These are phyloP conservation scores for Eidolon helvum DNA, from an alignment of 2,113 vertebrate species.

Conservation along the genomic window DNA sequence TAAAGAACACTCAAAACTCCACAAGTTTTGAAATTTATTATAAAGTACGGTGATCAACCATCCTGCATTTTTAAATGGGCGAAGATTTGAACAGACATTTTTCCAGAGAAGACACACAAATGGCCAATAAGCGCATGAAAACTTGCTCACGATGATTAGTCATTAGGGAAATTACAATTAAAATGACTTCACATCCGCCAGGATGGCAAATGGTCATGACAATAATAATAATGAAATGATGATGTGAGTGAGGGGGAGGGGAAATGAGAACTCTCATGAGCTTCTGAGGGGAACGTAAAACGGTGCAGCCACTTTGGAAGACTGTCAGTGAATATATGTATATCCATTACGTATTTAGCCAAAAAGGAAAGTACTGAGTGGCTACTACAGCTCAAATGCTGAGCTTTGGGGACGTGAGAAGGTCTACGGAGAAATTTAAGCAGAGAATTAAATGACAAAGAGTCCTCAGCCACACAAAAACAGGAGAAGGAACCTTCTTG, in stretches of 20 bases:
- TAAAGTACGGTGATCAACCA: no score
- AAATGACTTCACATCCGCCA: not conserved
- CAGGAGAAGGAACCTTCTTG: not conserved
- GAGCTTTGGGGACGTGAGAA: not conserved
- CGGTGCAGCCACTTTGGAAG: not conserved
- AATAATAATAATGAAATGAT: rapidly evolving
- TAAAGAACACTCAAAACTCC: not conserved
- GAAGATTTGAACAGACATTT: not conserved
- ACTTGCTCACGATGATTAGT: not conserved
- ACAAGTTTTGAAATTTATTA: no score
- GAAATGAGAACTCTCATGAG: not conserved
- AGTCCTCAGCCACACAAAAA: not conserved
- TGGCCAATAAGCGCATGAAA: not conserved
- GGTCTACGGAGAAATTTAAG: not conserved
- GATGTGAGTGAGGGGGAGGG: not conserved
- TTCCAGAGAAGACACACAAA: not conserved
- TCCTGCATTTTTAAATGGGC: not conserved
- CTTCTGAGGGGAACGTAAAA: not conserved
- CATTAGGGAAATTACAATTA: not conserved
- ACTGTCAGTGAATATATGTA: not conserved
- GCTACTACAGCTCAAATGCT: not conserved
- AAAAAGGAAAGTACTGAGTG: not conserved
- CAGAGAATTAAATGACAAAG: not conserved
- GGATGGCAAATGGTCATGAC: not conserved
- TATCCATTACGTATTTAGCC: not conserved